These are phyloP conservation scores for Holothuria leucospilota DNA, from an alignment of 53 echinoderm and acorn worm species.

Conservation along the genomic window DNA sequence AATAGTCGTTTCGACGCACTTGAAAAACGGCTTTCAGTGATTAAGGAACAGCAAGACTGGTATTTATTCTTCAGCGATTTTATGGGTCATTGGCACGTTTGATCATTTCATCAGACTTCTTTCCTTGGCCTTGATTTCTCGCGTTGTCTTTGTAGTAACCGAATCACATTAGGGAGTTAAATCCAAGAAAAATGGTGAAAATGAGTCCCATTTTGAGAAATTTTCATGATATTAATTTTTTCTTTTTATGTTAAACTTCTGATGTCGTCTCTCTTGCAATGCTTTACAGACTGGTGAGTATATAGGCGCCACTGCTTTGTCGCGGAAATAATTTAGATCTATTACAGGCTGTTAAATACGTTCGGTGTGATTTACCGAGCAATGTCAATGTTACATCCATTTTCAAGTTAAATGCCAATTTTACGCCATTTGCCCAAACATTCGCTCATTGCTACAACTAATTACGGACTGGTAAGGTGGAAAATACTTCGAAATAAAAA, in stretches of 20 bases:
- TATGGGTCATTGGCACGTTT: constrained; percentile 39
- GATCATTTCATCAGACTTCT: background rate
- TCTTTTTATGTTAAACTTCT: too few relatives aligned
- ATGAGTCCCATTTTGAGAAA: too few relatives aligned
- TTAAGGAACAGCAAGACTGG: background rate
- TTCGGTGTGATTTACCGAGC: constrained; percentile 33
- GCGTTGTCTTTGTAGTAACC: too few relatives aligned
- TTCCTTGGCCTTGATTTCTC: background rate
- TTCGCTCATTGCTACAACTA: constrained; percentile 38
- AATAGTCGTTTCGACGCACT: constrained; percentile 8
- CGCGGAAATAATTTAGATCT: constrained; percentile 30
- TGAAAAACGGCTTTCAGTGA: constrained; percentile 36
- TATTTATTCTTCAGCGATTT: constrained; percentile 8
- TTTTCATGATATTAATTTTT: too few relatives aligned
- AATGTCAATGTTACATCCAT: constrained; percentile 31
- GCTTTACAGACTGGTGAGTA: too few relatives aligned
- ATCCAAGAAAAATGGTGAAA: too few relatives aligned
- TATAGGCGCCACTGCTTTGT: constrained; percentile 2
- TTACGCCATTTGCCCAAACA: constrained; percentile 41
- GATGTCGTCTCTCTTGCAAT: too few relatives aligned
- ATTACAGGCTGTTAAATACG: constrained; percentile 37
- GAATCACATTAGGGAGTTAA: too few relatives aligned
- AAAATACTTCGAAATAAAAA: too few relatives aligned
- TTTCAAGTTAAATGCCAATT: constrained; percentile 37
- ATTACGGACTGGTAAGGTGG: constrained; percentile 5